Percentiles rank a stretch among this genome's conserved stretches.
These are phyloP conservation scores for Thunnus maccoyii DNA, from an alignment of 2,113 vertebrate genomes.

Conservation along the genomic window DNA sequence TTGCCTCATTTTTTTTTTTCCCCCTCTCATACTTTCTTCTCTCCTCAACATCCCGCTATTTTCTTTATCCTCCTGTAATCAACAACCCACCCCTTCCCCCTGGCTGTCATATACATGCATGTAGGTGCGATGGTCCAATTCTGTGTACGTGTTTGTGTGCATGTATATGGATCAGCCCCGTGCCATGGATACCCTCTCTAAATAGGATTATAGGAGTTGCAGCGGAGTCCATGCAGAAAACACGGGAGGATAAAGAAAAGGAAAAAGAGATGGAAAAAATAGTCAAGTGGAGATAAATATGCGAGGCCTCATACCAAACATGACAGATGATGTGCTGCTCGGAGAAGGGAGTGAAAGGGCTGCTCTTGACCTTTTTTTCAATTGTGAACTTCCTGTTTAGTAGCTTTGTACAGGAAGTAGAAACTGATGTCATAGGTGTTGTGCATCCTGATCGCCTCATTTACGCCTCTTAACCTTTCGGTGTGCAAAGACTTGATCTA, in stretches of 20 bases:
- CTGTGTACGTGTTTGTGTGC: conserved; percentile 3
- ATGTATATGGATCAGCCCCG: conserved; percentile 8
- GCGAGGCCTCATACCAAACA: not conserved
- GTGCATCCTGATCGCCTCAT: conserved; percentile 28
- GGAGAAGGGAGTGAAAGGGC: conserved; percentile 24
- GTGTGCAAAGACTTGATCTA: conserved; percentile 3
- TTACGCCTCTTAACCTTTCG: not conserved
- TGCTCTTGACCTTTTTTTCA: conserved; percentile 44
- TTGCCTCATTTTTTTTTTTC: not conserved
- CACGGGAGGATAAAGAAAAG: conserved; percentile 7
- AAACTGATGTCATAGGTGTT: conserved; percentile 45
- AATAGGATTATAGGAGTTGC: conserved; percentile 58
- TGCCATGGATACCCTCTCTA: conserved; percentile 18
- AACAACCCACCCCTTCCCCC: not conserved
- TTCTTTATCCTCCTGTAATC: conserved; percentile 40
- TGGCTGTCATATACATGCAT: not conserved
- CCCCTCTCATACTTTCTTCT: conserved; percentile 20
- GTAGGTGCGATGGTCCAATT: not conserved
- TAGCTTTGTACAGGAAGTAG: conserved; percentile 53
- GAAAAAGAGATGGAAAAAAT: not conserved
- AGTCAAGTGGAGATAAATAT: not conserved
- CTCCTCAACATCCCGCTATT: conserved; percentile 28
- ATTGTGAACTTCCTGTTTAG: conserved; percentile 56
- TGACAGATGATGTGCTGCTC: not conserved
- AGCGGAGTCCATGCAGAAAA: not conserved